phyloP scores from a whole-genome alignment of 2,888 invertebrate species.

The Hypselothyrea guttata region DNA sequence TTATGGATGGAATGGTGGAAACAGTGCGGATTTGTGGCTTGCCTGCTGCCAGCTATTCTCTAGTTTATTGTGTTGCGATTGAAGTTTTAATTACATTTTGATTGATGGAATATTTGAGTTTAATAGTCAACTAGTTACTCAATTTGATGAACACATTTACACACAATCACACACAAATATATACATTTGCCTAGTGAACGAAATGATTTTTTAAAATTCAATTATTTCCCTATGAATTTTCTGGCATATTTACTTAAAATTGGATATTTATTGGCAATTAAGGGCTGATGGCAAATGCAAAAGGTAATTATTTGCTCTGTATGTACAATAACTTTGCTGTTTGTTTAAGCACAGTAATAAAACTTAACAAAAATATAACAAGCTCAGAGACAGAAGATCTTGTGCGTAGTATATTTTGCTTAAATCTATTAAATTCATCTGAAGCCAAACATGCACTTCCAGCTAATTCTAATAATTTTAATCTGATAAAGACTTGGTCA shows the following conservation, averaged over 20 bases:
- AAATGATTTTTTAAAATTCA: constrained; percentile 40
- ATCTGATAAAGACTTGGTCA: too few species aligned
- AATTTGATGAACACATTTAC: too few species aligned
- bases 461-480: too few species aligned
- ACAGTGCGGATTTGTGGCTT: constrained; percentile 30
- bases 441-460: too few species aligned
- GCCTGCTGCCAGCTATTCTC: constrained; percentile 15
- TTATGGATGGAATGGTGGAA: constrained; percentile 44
- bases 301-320: constrained; percentile 16
- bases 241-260: constrained; percentile 52
- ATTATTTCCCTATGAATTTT: constrained; percentile 48
- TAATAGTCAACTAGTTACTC: not conserved
- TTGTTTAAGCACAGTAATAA: constrained; percentile 39
- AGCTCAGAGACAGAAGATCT: too few species aligned
- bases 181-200: too few species aligned
- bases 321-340: constrained; percentile 3
- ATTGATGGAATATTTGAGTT: constrained; percentile 18
- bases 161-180: too few species aligned
- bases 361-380: constrained; percentile 9
- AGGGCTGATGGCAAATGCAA: constrained; percentile 16
- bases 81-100: constrained; percentile 45
- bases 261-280: constrained; percentile 65
- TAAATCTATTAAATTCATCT: too few species aligned
- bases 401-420: too few species aligned
- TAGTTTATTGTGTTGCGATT: constrained; percentile 13